A percentile compares a stretch with the other conserved stretches of the same genome.
Evolutionary conservation across 2,113 vertebrate genomes (phyloP).

Genomic region (Dendropsophus ebraccatus): DNA sequence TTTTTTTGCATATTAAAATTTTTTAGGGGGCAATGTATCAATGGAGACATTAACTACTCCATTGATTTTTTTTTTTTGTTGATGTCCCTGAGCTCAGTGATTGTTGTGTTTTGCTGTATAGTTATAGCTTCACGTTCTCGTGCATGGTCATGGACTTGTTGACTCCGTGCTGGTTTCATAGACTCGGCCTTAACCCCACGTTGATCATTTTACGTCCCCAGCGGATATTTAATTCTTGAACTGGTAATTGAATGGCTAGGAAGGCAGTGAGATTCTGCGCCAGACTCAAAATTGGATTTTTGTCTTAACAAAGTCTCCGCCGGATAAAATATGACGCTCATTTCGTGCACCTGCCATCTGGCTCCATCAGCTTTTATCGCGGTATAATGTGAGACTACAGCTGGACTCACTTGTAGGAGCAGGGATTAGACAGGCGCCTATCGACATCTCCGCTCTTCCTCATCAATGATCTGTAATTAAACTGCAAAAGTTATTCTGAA

Average conservation of each 20-base stretch:
- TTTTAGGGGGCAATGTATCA: too few relatives aligned
- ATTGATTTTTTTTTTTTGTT: too few relatives aligned
- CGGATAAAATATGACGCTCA: slow-evolving; percentile 35
- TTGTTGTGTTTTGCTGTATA: too few relatives aligned
- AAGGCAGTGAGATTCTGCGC: neutral
- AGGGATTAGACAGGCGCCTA: slow-evolving; percentile 7
- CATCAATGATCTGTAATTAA: slow-evolving; percentile 55
- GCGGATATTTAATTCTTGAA: neutral
- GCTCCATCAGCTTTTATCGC: slow-evolving; percentile 43
- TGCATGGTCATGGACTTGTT: too few relatives aligned
- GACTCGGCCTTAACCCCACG: neutral
- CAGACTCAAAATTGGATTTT: slow-evolving; percentile 34
- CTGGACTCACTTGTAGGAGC: slow-evolving; percentile 41
- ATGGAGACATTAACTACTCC: too few relatives aligned
- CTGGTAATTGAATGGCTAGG: neutral
- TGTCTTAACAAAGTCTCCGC: neutral
- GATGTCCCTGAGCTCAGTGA: too few relatives aligned
- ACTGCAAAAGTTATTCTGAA: slow-evolving; percentile 18
- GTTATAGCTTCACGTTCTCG: too few relatives aligned
- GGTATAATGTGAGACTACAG: slow-evolving; percentile 43
- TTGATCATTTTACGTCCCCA: neutral
- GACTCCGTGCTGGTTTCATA: too few relatives aligned
- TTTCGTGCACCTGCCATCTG: slow-evolving; percentile 45
- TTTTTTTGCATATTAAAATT: too few relatives aligned
- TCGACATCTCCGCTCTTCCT: slow-evolving; percentile 34